A percentile compares a stretch with the other conserved stretches of the same genome.
Evolutionary conservation across 92 coral and sea anemone species (phyloP).

Genomic region (Porites lobata): DNA sequence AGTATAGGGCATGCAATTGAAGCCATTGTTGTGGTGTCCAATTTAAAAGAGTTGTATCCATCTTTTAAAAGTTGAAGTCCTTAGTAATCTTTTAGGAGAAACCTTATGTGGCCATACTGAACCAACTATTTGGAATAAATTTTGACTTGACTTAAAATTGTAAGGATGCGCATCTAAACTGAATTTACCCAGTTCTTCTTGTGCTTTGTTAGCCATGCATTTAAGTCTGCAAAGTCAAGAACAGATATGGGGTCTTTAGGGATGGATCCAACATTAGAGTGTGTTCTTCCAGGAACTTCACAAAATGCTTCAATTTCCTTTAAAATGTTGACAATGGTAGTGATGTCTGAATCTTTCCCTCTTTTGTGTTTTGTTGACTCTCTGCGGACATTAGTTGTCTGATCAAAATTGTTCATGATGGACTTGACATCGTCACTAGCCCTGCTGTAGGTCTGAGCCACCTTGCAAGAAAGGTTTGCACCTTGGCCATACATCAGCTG

Average conservation of each 20-base stretch:
- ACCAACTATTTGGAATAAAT: not conserved
- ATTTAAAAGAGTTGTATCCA: not conserved
- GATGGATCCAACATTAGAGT: slow-evolving; percentile 14
- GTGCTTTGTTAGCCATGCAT: not conserved
- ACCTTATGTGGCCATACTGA: not conserved
- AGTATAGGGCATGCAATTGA: not conserved
- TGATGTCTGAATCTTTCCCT: slow-evolving; percentile 6
- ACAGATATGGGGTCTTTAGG: slow-evolving; percentile 49
- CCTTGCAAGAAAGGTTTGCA: slow-evolving; percentile 50
- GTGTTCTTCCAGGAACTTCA: slow-evolving; percentile 43
- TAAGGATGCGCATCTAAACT: not conserved
- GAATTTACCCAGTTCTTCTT: not conserved
- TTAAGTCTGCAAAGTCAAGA: slow-evolving; percentile 6
- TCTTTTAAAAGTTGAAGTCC: not conserved
- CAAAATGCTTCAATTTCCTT: slow-evolving; percentile 1
- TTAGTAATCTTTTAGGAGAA: not conserved
- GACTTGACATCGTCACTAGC: slow-evolving; percentile 20
- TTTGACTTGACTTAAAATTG: not conserved
- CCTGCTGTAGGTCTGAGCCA: slow-evolving; percentile 44
- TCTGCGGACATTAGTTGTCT: slow-evolving; percentile 5
- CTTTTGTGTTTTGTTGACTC: slow-evolving; percentile 42
- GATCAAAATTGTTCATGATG: slow-evolving; percentile 32
- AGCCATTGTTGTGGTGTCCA: not conserved
- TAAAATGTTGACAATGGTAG: not conserved
- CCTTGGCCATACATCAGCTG: slow-evolving; percentile 58